Evolutionary conservation across 64 coral and sea anemone genomes (phyloP).

Genomic region (Trachythela sp.): DNA sequence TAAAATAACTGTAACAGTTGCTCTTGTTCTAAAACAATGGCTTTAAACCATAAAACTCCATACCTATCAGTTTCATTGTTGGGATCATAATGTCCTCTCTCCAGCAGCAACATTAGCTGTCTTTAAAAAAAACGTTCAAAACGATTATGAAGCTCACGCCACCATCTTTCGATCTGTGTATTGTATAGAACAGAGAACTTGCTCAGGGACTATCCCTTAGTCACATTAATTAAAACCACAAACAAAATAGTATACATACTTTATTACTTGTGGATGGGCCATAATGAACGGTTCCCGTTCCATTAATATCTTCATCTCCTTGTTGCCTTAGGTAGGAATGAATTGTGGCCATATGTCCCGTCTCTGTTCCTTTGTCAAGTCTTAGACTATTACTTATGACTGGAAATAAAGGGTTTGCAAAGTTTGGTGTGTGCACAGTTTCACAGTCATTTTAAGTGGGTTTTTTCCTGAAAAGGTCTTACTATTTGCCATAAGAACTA

Average conservation of each 20-base stretch:
- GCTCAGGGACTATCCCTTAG: neutral
- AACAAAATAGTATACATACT: constrained; percentile 24
- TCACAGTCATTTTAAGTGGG: too few species aligned
- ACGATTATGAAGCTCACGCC: constrained; percentile 41
- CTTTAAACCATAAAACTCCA: neutral
- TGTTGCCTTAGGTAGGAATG: constrained; percentile 34
- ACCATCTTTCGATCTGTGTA: constrained; percentile 48
- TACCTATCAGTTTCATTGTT: constrained; percentile 45
- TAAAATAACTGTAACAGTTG: too few species aligned
- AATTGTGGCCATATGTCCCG: constrained; percentile 43
- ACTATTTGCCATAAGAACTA: too few species aligned
- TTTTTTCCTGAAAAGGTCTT: too few species aligned
- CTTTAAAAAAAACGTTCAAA: constrained; percentile 39
- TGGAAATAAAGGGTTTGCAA: neutral
- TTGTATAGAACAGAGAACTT: neutral
- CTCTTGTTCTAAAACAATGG: neutral
- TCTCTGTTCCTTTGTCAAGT: constrained; percentile 26
- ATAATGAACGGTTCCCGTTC: constrained; percentile 50
- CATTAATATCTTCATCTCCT: constrained; percentile 22
- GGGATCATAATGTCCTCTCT: constrained; percentile 51
- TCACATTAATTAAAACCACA: neutral
- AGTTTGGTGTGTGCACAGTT: too few species aligned
- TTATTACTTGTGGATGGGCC: constrained; percentile 53
- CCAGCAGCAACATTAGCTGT: constrained; percentile 42
- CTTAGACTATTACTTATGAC: neutral